Conservation (phyloP, 2,113 vertebrate species). For the Pterophyllum scalare region DNA sequence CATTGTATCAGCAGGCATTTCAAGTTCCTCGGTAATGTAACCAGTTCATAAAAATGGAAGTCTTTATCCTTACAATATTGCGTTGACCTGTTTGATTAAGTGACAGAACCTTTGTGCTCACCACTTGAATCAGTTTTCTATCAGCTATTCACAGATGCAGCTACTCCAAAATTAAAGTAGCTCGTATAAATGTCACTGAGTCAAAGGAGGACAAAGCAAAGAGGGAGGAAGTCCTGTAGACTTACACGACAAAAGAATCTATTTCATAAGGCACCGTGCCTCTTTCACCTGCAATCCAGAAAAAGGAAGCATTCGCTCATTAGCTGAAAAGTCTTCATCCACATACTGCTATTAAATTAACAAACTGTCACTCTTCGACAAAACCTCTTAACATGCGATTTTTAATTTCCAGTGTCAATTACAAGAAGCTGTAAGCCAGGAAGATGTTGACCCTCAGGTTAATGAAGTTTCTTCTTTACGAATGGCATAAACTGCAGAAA, state of each 20-base stretch:
- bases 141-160: constrained; percentile 56
- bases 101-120: constrained; percentile 50
- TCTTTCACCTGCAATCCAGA: neutral
- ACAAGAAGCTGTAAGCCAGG: constrained; percentile 11
- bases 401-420: constrained; percentile 30
- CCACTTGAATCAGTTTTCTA: constrained; percentile 21
- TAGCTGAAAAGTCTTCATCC: neutral
- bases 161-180: constrained; percentile 70
- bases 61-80: neutral
- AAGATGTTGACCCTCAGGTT: constrained; percentile 32
- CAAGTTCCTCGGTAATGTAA: neutral
- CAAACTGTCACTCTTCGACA: neutral
- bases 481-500: neutral
- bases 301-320: neutral
- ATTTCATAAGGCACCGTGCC: neutral
- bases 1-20: neutral
- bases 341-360: constrained; percentile 6
- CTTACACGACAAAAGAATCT: neutral
- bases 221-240: neutral
- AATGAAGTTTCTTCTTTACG: constrained; percentile 36
- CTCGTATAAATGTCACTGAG: constrained; percentile 73
- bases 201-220: constrained; percentile 31
- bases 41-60: neutral
- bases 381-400: constrained; percentile 9
- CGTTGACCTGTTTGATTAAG: constrained; percentile 29